A percentile compares a stretch with the other conserved stretches of the same genome.
Evolutionary conservation across 2,888 invertebrate species (phyloP).

Genomic region (Eristalinus sepulchralis): DNA sequence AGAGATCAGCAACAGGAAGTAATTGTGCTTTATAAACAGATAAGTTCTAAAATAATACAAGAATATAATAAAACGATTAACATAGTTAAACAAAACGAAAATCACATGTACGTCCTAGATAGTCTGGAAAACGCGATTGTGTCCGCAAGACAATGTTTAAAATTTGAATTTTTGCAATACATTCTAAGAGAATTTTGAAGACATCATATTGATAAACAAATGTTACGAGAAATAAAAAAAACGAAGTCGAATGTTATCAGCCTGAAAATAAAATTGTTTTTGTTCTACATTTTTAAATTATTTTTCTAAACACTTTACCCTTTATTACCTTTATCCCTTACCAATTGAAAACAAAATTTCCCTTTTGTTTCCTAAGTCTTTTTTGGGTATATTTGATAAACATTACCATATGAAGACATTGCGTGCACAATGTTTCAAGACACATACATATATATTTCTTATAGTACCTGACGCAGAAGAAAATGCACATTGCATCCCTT

Average conservation of each 20-base stretch:
- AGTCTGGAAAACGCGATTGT: slow-evolving; percentile 35
- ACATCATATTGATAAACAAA: no score
- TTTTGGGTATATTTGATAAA: slow-evolving; percentile 9
- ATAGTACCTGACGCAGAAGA: not conserved
- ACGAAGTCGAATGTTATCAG: no score
- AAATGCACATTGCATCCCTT: not conserved
- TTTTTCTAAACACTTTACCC: no score
- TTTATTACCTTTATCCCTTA: no score
- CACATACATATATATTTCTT: slow-evolving; percentile 1
- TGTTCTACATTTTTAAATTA: no score
- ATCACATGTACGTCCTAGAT: slow-evolving; percentile 13
- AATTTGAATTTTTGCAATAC: no score
- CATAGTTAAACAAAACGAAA: slow-evolving; percentile 24
- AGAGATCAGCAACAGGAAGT: slow-evolving; percentile 7
- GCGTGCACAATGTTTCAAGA: not conserved
- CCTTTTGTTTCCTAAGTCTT: slow-evolving; percentile 5
- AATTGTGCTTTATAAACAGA: not conserved
- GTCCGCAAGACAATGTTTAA: slow-evolving; percentile 25
- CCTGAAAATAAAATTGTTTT: no score
- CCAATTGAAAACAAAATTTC: slow-evolving; percentile 17
- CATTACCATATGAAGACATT: slow-evolving; percentile 14
- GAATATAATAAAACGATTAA: slow-evolving; percentile 14
- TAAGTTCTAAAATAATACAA: no score
- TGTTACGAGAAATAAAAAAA: no score
- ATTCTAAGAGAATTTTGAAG: no score